Evolutionary conservation across 2,113 vertebrate species (phyloP).

Genomic region (Taxidea taxus): DNA sequence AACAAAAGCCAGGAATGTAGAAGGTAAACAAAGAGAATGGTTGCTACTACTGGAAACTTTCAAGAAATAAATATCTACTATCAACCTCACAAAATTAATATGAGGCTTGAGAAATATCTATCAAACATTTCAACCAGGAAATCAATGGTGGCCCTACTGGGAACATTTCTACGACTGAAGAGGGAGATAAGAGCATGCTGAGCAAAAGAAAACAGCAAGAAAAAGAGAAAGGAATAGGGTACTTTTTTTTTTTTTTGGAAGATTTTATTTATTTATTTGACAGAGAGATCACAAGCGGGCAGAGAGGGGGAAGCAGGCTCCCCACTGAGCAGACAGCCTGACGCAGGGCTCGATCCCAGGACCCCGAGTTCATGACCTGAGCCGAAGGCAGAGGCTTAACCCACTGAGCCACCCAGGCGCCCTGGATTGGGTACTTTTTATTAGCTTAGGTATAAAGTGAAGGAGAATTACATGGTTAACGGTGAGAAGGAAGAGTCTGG

Average conservation of each 20-base stretch:
- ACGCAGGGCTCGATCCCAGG: too few relatives aligned
- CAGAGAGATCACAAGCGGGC: too few relatives aligned
- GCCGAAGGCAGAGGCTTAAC: too few relatives aligned
- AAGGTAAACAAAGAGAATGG: neutral
- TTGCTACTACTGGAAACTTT: neutral
- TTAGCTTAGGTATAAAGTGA: neutral
- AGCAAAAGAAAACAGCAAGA: neutral
- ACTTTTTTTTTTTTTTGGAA: neutral
- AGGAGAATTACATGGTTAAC: neutral
- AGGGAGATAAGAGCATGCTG: neutral
- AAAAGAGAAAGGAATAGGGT: neutral
- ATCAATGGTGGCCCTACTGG: neutral
- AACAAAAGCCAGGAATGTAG: neutral
- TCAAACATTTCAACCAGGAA: neutral
- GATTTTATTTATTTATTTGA: too few relatives aligned
- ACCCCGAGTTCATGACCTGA: too few relatives aligned
- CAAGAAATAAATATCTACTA: neutral
- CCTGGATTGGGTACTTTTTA: neutral
- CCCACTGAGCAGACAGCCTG: too few relatives aligned
- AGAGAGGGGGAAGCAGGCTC: too few relatives aligned
- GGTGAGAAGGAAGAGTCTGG: neutral
- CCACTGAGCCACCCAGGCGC: too few relatives aligned
- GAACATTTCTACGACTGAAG: neutral
- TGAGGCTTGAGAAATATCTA: neutral
- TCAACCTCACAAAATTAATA: neutral